phyloP scores from a whole-genome alignment of 2,888 invertebrate species.

The Harpalus rufipes region DNA sequence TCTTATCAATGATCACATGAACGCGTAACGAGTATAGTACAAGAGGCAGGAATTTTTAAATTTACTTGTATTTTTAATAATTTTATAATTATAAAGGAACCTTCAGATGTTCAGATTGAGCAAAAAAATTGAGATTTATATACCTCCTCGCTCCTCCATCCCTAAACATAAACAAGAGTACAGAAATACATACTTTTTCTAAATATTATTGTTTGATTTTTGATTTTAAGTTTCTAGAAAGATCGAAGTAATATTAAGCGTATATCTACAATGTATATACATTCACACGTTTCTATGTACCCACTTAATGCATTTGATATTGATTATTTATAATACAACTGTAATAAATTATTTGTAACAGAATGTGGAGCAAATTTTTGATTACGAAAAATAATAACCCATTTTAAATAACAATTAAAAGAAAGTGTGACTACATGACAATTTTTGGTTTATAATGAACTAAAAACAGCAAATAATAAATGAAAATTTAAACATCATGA shows the following conservation, averaged over 20 bases:
- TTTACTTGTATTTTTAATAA: neutral
- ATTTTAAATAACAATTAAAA: neutral
- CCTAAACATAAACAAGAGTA: no score
- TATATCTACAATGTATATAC: neutral
- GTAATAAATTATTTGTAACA: neutral
- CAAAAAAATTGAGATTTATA: no score
- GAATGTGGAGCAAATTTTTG: neutral
- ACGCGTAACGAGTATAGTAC: neutral
- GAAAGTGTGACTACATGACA: neutral
- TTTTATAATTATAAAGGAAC: no score
- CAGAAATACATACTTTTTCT: no score
- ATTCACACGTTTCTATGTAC: neutral
- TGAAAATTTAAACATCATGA: neutral
- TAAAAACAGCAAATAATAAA: neutral
- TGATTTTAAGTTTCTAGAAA: neutral
- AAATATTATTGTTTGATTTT: neutral
- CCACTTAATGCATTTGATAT: neutral
- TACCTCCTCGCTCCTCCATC: no score
- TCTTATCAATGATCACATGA: neutral
- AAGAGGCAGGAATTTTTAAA: no score
- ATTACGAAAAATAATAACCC: neutral
- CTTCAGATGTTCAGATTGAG: no score
- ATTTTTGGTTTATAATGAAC: no score
- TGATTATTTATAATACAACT: neutral
- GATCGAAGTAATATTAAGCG: neutral